phyloP scores from a whole-genome alignment of 1,140 invertebrate genomes.

The Aphaenogaster floridana region DNA sequence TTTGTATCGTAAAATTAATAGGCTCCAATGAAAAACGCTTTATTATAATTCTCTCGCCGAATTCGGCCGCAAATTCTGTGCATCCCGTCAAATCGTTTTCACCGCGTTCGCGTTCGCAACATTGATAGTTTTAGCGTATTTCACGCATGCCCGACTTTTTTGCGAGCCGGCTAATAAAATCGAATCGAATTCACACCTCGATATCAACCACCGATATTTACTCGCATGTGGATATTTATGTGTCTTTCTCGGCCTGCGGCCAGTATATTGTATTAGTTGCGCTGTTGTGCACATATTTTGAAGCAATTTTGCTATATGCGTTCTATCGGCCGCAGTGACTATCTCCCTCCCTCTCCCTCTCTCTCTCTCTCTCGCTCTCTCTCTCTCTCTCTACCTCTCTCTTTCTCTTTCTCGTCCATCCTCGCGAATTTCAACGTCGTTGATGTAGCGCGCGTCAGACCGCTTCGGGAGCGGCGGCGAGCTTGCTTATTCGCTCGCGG shows the following conservation, averaged over 20 bases:
- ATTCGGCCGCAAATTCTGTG: neutral
- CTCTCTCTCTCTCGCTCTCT: neutral
- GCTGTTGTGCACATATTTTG: slow-evolving; percentile 57
- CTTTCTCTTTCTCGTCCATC: slow-evolving; percentile 19
- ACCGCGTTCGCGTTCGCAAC: neutral
- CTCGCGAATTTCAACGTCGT: slow-evolving; percentile 71
- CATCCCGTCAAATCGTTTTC: slow-evolving; percentile 23
- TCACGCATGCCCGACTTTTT: slow-evolving; percentile 46
- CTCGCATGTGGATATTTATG: slow-evolving; percentile 51
- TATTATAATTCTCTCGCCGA: slow-evolving; percentile 33
- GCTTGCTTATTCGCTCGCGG: slow-evolving; percentile 73
- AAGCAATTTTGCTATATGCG: slow-evolving; percentile 54
- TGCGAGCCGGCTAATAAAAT: slow-evolving; percentile 46
- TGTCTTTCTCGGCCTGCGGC: slow-evolving; percentile 30
- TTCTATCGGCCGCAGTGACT: slow-evolving; percentile 7
- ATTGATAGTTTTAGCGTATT: slow-evolving; percentile 59
- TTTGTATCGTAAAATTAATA: slow-evolving; percentile 26
- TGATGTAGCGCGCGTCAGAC: slow-evolving; percentile 70
- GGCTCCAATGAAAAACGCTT: slow-evolving; percentile 19
- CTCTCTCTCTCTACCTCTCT: slow-evolving; percentile 4
- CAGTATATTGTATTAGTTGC: slow-evolving; percentile 43
- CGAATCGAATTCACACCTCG: slow-evolving; percentile 54
- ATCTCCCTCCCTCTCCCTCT: slow-evolving; percentile 7
- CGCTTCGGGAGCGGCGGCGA: slow-evolving; percentile 61
- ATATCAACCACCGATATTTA: slow-evolving; percentile 55